Evolutionary conservation across 2,888 invertebrate species (phyloP).

Genomic region (Eupithecia subfuscata): DNA sequence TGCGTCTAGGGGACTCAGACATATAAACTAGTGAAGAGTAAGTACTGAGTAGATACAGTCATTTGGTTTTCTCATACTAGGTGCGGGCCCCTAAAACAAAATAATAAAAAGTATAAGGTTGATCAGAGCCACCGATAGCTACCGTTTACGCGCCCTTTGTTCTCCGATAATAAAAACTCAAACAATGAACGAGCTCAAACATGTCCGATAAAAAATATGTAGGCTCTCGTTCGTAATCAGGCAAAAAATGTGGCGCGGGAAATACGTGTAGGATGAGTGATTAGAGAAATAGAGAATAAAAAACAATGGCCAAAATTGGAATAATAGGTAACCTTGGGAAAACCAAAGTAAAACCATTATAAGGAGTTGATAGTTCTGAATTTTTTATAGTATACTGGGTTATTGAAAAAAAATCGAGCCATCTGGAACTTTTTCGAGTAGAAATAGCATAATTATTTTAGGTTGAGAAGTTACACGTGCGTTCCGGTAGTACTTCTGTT

Average conservation of each 20-base stretch:
- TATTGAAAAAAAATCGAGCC: not conserved
- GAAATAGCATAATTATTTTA: not conserved
- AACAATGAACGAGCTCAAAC: slow-evolving; percentile 76
- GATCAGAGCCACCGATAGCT: slow-evolving; percentile 81
- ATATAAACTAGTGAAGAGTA: not conserved
- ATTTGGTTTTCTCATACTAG: not conserved
- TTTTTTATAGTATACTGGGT: not conserved
- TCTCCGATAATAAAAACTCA: slow-evolving; percentile 77
- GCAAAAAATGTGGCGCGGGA: slow-evolving; percentile 13
- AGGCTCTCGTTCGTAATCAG: slow-evolving; percentile 25
- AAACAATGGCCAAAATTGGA: not conserved
- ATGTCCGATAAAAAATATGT: slow-evolving; percentile 64
- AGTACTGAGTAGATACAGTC: not conserved
- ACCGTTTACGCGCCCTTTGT: slow-evolving; percentile 82
- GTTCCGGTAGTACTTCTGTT: slow-evolving; percentile 55
- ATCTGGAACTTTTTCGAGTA: not conserved
- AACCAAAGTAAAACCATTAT: not conserved
- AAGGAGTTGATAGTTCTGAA: not conserved
- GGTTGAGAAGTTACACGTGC: slow-evolving; percentile 55
- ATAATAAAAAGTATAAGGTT: slow-evolving; percentile 72
- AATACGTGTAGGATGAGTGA: not conserved
- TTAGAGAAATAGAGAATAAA: not conserved
- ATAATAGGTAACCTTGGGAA: not conserved
- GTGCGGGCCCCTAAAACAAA: slow-evolving; percentile 24
- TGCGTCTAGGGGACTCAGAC: not conserved